Evolutionary conservation across 2,113 vertebrate species (phyloP).

Genomic region (Daubentonia madagascariensis): DNA sequence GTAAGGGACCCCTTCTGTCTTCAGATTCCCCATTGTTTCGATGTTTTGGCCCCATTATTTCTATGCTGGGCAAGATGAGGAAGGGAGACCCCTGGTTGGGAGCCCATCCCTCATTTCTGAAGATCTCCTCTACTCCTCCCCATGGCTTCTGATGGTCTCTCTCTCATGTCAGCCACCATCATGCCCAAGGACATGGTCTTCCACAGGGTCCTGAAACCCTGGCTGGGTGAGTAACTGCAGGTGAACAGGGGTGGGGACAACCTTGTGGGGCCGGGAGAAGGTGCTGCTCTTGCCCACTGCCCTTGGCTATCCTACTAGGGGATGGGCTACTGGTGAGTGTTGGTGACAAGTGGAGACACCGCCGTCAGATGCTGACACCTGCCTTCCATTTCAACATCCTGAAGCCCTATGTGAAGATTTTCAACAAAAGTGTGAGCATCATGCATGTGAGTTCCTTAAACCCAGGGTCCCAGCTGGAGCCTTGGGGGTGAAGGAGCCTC

Average conservation of each 20-base stretch:
- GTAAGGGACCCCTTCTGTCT: accelerated
- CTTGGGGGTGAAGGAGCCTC: not conserved
- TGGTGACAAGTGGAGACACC: slow-evolving; percentile 86
- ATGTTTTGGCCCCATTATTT: not conserved
- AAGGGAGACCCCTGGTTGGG: not conserved
- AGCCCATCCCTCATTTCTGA: accelerated
- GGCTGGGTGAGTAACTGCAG: slow-evolving; percentile 88
- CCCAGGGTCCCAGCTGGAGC: not conserved
- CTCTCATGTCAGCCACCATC: slow-evolving; percentile 78
- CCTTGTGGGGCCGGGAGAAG: not conserved
- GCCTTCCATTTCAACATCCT: slow-evolving; percentile 91
- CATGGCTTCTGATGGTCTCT: not conserved
- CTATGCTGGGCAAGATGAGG: not conserved
- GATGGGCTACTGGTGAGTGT: slow-evolving; percentile 85
- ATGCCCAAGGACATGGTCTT: slow-evolving; percentile 87
- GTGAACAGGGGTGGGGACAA: not conserved
- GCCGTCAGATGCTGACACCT: slow-evolving; percentile 85
- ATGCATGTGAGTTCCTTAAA: slow-evolving; percentile 85
- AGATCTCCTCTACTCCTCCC: too few relatives aligned
- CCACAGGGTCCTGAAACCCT: slow-evolving; percentile 89
- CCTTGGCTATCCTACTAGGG: slow-evolving; percentile 22
- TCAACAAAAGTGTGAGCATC: slow-evolving; percentile 84
- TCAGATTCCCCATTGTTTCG: too few relatives aligned
- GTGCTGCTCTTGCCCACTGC: not conserved
- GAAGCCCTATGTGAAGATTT: slow-evolving; percentile 84